phyloP scores from a whole-genome alignment of 2,113 vertebrate species.

The Calidris pygmaea region DNA sequence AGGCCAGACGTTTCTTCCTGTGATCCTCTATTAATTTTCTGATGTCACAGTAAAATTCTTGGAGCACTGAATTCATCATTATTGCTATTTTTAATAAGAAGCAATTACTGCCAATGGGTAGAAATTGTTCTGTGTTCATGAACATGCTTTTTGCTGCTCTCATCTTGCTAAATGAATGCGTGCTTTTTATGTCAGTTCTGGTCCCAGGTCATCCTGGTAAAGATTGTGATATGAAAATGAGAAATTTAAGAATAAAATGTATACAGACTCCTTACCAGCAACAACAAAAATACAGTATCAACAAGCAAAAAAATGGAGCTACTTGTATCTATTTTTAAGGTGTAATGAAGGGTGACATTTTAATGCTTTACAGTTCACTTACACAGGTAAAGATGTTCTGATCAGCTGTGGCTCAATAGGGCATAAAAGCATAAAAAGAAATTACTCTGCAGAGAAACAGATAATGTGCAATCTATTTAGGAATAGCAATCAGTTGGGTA shows the following conservation, averaged over 20 bases:
- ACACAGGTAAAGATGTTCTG: neutral
- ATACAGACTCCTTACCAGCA: neutral
- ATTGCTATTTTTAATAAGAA: neutral
- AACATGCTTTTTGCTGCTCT: neutral
- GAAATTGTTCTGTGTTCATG: neutral
- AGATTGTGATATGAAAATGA: neutral
- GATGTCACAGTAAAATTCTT: neutral
- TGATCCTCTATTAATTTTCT: neutral
- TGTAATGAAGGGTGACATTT: neutral
- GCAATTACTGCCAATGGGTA: neutral
- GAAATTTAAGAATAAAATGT: neutral
- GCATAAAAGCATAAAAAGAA: conserved; percentile 7
- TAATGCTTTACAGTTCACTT: neutral
- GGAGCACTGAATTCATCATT: neutral
- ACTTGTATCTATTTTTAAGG: neutral
- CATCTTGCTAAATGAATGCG: neutral
- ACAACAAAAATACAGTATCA: neutral
- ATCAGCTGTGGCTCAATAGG: neutral
- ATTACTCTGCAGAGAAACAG: neutral
- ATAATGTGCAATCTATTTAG: neutral
- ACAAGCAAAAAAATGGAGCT: fast-evolving
- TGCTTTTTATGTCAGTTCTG: neutral
- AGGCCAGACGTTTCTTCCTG: neutral
- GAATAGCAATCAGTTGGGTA: neutral
- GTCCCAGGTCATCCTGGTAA: neutral